Evolutionary conservation across 2,797 vertebrate species (phyloP).

Genomic region (Gadopsis marmoratus): DNA sequence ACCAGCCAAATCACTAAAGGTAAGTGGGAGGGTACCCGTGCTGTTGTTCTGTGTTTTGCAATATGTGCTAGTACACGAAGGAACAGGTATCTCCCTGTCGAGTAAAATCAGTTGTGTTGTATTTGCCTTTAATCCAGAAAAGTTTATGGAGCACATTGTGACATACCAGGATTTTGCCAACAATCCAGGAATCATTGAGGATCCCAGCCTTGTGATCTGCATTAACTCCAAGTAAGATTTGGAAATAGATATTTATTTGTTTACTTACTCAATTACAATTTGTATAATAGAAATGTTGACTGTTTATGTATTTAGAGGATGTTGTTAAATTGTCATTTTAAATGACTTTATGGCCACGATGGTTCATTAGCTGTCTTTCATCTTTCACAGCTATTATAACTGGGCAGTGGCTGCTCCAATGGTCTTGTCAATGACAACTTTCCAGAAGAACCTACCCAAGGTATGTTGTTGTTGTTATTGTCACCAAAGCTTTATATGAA

Average conservation of each 20-base stretch:
- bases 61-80: background rate
- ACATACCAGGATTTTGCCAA: conserved; percentile 91
- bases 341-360: background rate
- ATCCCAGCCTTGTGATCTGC: conserved; percentile 94
- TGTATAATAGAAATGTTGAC: background rate
- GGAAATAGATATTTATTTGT: background rate
- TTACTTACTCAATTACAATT: background rate
- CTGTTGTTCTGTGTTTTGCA: background rate
- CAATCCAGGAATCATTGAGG: conserved; percentile 92
- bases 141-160: conserved; percentile 90
- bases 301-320: background rate
- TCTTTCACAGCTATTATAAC: conserved; percentile 90
- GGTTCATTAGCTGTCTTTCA: conserved; percentile 2
- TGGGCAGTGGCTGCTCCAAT: conserved; percentile 97
- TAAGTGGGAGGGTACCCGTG: background rate
- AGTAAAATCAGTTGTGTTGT: background rate
- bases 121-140: conserved; percentile 81
- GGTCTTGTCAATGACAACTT: conserved; percentile 92
- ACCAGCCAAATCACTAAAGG: conserved; percentile 88
- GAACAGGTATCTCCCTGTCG: background rate
- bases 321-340: background rate
- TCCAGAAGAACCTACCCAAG: conserved; percentile 94
- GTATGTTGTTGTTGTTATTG: conserved; percentile 75
- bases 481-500: background rate
- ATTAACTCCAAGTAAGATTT: conserved; percentile 91